Evolutionary conservation across 2,888 invertebrate species (phyloP), one percentile per base, ranked within the genome.

Genomic region (Agrotis exclamationis): DNA sequence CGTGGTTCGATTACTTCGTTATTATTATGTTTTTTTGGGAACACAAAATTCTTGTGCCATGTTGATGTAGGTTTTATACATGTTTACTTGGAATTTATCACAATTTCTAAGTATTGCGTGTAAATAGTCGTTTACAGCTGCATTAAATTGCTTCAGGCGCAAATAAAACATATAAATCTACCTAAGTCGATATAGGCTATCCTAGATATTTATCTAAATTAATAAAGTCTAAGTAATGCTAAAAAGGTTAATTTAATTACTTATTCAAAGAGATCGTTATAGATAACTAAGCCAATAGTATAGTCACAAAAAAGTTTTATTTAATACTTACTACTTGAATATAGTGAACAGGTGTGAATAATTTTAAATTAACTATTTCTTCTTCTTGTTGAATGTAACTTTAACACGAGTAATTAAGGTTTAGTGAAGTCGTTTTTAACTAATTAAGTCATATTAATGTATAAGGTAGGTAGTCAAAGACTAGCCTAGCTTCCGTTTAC

Each of bases 201-300:
- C 22, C 51, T 28, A n/a, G n/a, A 20, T 79, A 64, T 20, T 28
- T n/a, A 73, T 60, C 45, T 65, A 45, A 44, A 79, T 62, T n/a
- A 51, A 44, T 4, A 24, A 24, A 18, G 13, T 22, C 16, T 20
- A 44, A 53, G 0, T 13, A 7, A 22, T 51, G 44, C 18, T 51
- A 48, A 60, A 76, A 67, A 68, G 63, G 76, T 67, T 80, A 77
- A 80, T 80, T 63, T 28, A 80, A 67, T 76, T 76, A 67, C 13
- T 20, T 80, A 76, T 76, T 80, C 67, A 63, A 54, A 66, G n/a
- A 20, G n/a, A 63, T 48, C 33, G 16, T 47, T 76, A 22, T 45
- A 24, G 16, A 24, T 53, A 62, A 33, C 13, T 58, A 20, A 24
- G 44, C n/a, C 20, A 53, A 54, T 53, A 20, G 24, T 16, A 54